phyloP scores from a whole-genome alignment of 2,888 invertebrate genomes.

The Suillia variegata region DNA sequence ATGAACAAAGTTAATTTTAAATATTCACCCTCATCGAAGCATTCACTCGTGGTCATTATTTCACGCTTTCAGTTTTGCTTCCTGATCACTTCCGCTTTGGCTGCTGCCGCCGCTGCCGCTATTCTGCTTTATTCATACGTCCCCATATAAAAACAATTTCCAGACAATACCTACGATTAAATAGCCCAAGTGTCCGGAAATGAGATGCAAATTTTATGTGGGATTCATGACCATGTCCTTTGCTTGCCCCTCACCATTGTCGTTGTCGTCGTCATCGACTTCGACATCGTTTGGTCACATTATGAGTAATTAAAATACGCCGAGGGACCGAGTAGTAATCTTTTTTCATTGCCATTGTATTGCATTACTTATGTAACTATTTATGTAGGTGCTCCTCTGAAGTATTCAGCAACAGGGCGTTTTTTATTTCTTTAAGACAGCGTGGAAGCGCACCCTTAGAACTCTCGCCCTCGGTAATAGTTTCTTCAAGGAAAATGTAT shows the following conservation, averaged over 20 bases:
- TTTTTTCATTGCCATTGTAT: neutral
- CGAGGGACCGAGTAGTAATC: constrained; percentile 6
- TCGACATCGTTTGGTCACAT: neutral
- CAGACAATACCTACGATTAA: constrained; percentile 30
- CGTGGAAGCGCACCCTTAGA: too few species aligned
- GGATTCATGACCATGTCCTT: constrained; percentile 58
- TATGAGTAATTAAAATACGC: constrained; percentile 33
- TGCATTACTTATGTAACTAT: neutral
- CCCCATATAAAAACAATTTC: neutral
- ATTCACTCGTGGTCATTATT: too few species aligned
- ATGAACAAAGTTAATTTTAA: neutral
- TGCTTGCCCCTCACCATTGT: constrained; percentile 24
- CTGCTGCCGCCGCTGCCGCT: too few species aligned
- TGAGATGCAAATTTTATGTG: constrained; percentile 62
- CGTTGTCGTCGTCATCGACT: too few species aligned
- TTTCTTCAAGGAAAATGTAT: too few species aligned
- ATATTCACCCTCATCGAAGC: constrained; percentile 6
- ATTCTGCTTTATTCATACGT: constrained; percentile 8
- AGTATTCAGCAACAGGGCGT: neutral
- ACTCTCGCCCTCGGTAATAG: too few species aligned
- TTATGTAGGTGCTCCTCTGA: neutral
- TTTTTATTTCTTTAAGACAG: neutral
- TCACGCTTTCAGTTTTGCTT: constrained; percentile 31
- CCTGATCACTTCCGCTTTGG: constrained; percentile 33
- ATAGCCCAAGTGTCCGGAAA: constrained; percentile 58